Percentiles rank a stretch among this genome's conserved stretches.
Conservation (phyloP, 2,888 invertebrate species). For the Dryococelus australis region DNA sequence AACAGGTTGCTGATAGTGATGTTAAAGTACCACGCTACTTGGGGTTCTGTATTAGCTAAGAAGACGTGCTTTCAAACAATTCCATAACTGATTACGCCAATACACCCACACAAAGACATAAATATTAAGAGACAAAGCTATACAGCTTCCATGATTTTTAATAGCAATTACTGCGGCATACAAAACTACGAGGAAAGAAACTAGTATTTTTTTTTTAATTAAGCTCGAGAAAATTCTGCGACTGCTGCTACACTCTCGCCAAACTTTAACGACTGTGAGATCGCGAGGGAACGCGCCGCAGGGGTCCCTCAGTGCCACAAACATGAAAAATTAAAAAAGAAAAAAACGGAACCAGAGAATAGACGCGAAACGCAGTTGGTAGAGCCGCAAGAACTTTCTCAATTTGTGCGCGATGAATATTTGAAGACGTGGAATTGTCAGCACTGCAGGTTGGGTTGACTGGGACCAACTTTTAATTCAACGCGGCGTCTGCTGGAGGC, state of each 20-base stretch:
- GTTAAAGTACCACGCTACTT: too few relatives aligned
- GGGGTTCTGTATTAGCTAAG: too few relatives aligned
- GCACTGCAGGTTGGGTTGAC: background rate
- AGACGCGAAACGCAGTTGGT: background rate
- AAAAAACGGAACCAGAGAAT: background rate
- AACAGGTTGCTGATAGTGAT: too few relatives aligned
- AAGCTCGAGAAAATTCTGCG: background rate
- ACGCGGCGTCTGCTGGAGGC: background rate
- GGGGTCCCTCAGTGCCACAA: background rate
- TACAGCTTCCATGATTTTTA: too few relatives aligned
- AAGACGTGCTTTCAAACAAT: too few relatives aligned
- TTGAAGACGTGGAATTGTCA: conserved; percentile 21
- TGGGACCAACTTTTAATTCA: background rate
- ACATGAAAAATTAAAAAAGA: background rate
- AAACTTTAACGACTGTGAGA: background rate
- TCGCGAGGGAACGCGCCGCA: background rate
- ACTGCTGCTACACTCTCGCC: background rate
- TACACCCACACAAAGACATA: too few relatives aligned
- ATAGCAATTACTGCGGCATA: too few relatives aligned
- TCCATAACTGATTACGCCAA: too few relatives aligned
- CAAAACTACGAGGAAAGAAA: too few relatives aligned
- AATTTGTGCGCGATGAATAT: conserved; percentile 25
- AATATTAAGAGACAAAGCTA: too few relatives aligned
- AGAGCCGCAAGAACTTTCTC: conserved; percentile 21
- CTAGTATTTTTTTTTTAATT: background rate